phyloP scores from a whole-genome alignment of 2,888 invertebrate genomes.

The Megalurothrips usitatus region DNA sequence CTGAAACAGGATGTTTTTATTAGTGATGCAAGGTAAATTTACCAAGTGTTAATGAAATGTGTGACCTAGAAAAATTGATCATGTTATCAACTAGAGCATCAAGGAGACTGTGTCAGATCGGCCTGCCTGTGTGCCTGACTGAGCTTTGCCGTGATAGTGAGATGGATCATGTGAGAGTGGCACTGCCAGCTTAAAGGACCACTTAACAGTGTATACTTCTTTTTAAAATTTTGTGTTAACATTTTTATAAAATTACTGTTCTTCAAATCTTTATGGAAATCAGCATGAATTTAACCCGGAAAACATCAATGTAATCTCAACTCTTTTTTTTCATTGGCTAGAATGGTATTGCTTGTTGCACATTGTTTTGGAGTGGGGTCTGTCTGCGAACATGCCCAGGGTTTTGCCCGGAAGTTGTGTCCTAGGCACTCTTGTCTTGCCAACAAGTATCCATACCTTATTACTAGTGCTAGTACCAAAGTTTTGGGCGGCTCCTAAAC shows the following conservation, averaged over 20 bases:
- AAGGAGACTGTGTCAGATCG: slow-evolving; percentile 9
- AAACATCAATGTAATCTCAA: slow-evolving; percentile 16
- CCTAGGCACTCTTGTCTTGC: slow-evolving; percentile 6
- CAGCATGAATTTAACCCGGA: background rate
- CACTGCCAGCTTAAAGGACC: slow-evolving; percentile 18
- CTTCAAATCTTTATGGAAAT: background rate
- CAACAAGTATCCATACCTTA: background rate
- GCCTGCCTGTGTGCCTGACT: slow-evolving; percentile 23
- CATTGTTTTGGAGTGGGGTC: slow-evolving; percentile 19
- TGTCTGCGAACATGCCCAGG: background rate
- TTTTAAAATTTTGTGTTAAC: background rate
- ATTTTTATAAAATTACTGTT: background rate
- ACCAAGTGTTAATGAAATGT: background rate
- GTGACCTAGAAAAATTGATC: background rate
- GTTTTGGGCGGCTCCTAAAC: background rate
- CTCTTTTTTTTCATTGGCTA: background rate
- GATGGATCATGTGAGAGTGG: slow-evolving; percentile 2
- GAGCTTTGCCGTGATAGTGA: background rate
- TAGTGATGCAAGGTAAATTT: slow-evolving; percentile 1
- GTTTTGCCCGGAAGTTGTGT: background rate
- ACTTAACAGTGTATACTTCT: slow-evolving; percentile 23
- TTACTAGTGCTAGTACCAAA: slow-evolving; percentile 13
- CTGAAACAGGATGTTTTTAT: background rate
- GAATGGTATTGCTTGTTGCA: slow-evolving; percentile 26
- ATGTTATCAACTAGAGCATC: slow-evolving; percentile 3